These are phyloP conservation scores for Ibycter americanus DNA, from an alignment of 2,797 vertebrate genomes.

Conservation along the genomic window DNA sequence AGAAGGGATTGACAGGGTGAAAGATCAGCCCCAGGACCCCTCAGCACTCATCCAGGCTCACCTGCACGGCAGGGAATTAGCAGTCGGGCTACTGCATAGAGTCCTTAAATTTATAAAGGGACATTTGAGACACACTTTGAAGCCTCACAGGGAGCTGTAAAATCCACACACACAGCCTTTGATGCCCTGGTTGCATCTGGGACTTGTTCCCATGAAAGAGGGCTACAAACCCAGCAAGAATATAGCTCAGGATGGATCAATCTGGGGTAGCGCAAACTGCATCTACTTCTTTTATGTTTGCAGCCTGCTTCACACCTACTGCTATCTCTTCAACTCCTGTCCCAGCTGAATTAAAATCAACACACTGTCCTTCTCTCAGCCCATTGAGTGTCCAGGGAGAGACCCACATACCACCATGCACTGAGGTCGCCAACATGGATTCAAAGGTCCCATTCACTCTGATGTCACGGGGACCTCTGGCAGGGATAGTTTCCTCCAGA, in stretches of 20 bases:
- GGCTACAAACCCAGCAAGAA: background rate
- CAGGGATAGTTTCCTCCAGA: background rate
- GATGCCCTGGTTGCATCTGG: background rate
- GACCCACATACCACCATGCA: background rate
- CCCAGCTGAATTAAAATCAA: background rate
- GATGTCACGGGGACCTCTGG: background rate
- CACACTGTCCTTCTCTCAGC: background rate
- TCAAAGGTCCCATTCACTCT: background rate
- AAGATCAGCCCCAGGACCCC: background rate
- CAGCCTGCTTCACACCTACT: background rate
- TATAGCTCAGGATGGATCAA: background rate
- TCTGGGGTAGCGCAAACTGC: background rate
- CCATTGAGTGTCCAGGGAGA: accelerated
- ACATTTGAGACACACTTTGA: background rate
- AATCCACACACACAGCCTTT: background rate
- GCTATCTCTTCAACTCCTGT: background rate
- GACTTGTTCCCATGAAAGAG: background rate
- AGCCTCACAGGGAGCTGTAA: background rate
- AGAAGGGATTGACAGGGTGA: background rate
- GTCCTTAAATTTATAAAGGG: background rate
- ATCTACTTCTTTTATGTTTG: background rate
- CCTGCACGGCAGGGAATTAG: background rate
- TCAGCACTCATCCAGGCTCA: background rate
- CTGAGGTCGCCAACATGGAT: accelerated
- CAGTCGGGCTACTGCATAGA: background rate